phyloP scores from a whole-genome alignment of 1,140 invertebrate species.

The Dendrolimus punctatus region DNA sequence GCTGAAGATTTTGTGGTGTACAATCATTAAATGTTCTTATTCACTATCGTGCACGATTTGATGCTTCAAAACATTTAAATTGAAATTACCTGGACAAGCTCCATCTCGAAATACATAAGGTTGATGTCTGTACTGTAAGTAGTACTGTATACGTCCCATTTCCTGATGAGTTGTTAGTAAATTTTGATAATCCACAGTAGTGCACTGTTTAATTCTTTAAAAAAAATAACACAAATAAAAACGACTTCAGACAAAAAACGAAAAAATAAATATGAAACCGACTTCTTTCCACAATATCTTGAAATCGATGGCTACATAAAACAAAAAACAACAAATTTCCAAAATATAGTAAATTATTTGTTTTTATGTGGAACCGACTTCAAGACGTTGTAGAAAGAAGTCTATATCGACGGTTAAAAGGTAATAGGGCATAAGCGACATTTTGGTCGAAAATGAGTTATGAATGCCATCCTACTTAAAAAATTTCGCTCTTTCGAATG shows the following conservation, averaged over 20 bases:
- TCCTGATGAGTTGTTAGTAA: constrained; percentile 80
- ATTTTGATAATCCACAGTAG: constrained; percentile 63
- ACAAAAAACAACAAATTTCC: too few species aligned
- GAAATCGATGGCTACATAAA: too few species aligned
- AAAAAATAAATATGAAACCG: too few species aligned
- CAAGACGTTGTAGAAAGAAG: too few species aligned
- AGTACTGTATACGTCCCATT: constrained; percentile 86
- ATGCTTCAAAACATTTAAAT: constrained; percentile 74
- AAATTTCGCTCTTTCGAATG: too few species aligned
- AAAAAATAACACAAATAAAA: constrained; percentile 29
- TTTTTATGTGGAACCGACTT: too few species aligned
- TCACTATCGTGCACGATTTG: constrained; percentile 89
- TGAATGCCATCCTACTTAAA: too few species aligned
- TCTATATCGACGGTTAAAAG: too few species aligned
- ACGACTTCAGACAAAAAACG: neutral
- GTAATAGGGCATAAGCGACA: too few species aligned
- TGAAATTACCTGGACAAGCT: constrained; percentile 79
- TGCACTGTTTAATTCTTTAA: constrained; percentile 70
- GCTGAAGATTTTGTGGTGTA: constrained; percentile 91
- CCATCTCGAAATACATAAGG: constrained; percentile 77
- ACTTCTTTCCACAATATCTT: too few species aligned
- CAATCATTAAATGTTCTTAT: constrained; percentile 81
- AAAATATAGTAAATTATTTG: too few species aligned
- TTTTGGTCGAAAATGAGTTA: too few species aligned
- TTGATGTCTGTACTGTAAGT: constrained; percentile 79